phyloP scores from a whole-genome alignment of 2,113 vertebrate genomes.

The Chiloscyllium plagiosum region DNA sequence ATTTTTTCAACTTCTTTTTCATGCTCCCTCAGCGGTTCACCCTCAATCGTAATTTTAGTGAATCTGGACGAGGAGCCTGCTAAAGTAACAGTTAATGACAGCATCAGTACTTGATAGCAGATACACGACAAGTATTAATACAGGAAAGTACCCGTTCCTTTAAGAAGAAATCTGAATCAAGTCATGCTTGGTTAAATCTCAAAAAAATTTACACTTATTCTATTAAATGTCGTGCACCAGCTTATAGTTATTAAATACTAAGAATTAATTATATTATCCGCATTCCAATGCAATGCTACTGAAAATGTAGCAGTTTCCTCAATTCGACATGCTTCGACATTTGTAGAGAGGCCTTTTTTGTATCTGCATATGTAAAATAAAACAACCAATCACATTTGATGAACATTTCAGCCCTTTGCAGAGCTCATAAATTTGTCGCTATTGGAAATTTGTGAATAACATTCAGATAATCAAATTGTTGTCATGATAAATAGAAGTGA shows the following conservation, averaged over 20 bases:
- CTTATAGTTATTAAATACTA: neutral
- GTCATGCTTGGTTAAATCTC: neutral
- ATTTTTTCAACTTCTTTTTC: neutral
- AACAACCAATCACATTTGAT: neutral
- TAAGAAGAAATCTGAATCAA: neutral
- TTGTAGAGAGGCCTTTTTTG: neutral
- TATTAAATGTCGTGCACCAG: neutral
- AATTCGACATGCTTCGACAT: neutral
- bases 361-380: neutral
- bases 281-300: neutral
- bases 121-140: neutral
- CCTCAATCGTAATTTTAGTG: neutral
- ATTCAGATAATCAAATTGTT: neutral
- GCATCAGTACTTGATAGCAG: neutral
- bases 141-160: neutral
- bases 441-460: neutral
- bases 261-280: neutral
- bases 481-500: neutral
- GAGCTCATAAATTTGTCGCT: neutral
- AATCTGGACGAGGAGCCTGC: neutral
- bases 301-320: neutral
- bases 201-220: neutral
- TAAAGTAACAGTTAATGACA: neutral
- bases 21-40: neutral
- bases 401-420: neutral